These are phyloP conservation scores for Enteromius anoplus DNA, from an alignment of 2,797 vertebrate species.

Conservation along the genomic window DNA sequence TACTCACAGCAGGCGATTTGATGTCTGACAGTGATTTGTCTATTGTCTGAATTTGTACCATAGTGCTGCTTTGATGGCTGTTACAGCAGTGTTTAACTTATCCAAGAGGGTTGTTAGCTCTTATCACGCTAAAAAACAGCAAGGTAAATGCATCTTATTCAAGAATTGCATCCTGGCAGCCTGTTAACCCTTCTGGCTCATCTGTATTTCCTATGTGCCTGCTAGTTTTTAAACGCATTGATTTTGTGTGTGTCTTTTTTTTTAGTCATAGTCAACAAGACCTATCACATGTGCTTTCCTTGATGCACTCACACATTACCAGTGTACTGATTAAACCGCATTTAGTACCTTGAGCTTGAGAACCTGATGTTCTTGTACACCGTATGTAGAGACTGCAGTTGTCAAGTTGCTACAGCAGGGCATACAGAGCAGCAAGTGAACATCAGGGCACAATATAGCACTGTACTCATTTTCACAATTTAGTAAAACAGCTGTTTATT, in stretches of 20 bases:
- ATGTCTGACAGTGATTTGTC: neutral
- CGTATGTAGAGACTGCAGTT: neutral
- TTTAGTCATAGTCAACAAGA: neutral
- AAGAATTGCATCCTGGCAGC: neutral
- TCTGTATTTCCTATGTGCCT: neutral
- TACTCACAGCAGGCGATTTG: neutral
- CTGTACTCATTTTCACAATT: too few species aligned
- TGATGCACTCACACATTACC: neutral
- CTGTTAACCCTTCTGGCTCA: neutral
- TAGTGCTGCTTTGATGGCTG: constrained; percentile 6
- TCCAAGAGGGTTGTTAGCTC: neutral
- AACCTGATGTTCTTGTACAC: constrained; percentile 7
- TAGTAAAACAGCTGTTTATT: too few species aligned
- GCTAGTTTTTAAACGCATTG: neutral
- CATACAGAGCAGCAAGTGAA: neutral
- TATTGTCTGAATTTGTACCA: constrained; percentile 5
- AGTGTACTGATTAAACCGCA: constrained; percentile 9
- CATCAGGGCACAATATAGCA: neutral
- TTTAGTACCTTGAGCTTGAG: constrained; percentile 1
- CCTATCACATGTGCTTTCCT: neutral
- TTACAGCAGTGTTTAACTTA: neutral
- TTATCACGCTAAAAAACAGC: too few species aligned
- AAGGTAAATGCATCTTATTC: too few species aligned
- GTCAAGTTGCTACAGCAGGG: neutral
- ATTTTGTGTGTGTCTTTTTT: neutral